Conservation (phyloP, 92 coral and sea anemone genomes). For the Actinernus sp. region DNA sequence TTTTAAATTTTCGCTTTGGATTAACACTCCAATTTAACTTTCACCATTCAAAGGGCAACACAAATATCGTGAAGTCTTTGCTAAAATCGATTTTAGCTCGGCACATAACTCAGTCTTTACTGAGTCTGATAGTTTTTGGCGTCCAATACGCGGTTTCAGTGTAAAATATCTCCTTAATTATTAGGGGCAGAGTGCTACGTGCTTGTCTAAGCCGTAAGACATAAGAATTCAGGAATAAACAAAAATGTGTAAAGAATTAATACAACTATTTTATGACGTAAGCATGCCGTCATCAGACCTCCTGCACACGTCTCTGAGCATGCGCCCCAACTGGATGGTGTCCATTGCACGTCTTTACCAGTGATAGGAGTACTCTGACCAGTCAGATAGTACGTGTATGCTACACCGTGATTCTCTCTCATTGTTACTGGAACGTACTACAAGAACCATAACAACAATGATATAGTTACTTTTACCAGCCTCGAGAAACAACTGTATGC, state of each 20-base stretch:
- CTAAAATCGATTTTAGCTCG: too few species aligned
- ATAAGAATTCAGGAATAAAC: too few species aligned
- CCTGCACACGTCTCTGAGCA: conserved; percentile 80
- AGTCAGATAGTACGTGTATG: conserved; percentile 21
- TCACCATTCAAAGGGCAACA: too few species aligned
- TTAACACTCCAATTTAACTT: too few species aligned
- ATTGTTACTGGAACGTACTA: background rate
- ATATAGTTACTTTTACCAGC: background rate
- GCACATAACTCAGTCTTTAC: too few species aligned
- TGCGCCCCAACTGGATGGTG: conserved; percentile 49
- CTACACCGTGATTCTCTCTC: conserved; percentile 39
- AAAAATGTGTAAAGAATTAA: background rate
- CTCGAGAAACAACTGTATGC: background rate
- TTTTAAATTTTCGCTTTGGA: too few species aligned
- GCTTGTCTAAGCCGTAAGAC: too few species aligned
- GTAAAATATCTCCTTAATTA: too few species aligned
- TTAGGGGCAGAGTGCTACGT: too few species aligned
- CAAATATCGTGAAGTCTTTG: too few species aligned
- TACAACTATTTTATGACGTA: background rate
- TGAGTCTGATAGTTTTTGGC: too few species aligned
- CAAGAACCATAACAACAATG: background rate
- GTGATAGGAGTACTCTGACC: conserved; percentile 2
- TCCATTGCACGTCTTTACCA: conserved; percentile 52
- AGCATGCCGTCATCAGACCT: conserved; percentile 44
- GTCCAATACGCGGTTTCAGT: too few species aligned